Conservation (phyloP, 2,113 vertebrate species). For the Phylloscopus whistleri region DNA sequence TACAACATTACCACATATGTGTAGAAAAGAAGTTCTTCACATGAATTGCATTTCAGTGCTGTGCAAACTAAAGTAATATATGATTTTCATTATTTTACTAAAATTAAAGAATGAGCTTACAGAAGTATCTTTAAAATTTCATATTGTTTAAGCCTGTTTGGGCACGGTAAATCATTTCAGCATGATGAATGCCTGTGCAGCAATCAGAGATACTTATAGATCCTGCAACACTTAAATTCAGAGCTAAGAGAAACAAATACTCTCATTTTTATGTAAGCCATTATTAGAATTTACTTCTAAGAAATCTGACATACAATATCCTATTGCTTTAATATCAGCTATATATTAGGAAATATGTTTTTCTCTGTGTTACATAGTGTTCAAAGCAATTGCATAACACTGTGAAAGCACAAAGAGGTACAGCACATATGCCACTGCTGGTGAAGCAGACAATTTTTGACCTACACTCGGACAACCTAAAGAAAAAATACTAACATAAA, state of each 20-base stretch:
- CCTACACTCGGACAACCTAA: not conserved
- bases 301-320: slow-evolving; percentile 58
- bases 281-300: slow-evolving; percentile 74
- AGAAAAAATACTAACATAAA: not conserved
- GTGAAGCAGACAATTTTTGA: slow-evolving; percentile 4
- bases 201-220: slow-evolving; percentile 38
- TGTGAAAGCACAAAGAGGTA: slow-evolving; percentile 43
- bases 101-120: slow-evolving; percentile 71
- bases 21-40: slow-evolving; percentile 42
- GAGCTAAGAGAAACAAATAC: slow-evolving; percentile 63
- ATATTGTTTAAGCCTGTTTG: slow-evolving; percentile 65
- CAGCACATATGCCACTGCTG: not conserved
- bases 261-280: slow-evolving; percentile 68
- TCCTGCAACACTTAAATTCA: slow-evolving; percentile 65
- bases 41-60: slow-evolving; percentile 66
- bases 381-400: slow-evolving; percentile 30
- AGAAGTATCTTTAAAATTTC: slow-evolving; percentile 76
- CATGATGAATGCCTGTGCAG: slow-evolving; percentile 53
- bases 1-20: not conserved
- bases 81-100: slow-evolving; percentile 78
- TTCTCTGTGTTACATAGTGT: not conserved
- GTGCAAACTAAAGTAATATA: slow-evolving; percentile 71
- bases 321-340: slow-evolving; percentile 71
- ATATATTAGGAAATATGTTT: slow-evolving; percentile 51
- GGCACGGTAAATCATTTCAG: slow-evolving; percentile 58